Percentiles rank a stretch among this genome's conserved stretches.
Evolutionary conservation across 1,140 invertebrate genomes (phyloP).

Genomic region (Lordiphosa collinella): DNA sequence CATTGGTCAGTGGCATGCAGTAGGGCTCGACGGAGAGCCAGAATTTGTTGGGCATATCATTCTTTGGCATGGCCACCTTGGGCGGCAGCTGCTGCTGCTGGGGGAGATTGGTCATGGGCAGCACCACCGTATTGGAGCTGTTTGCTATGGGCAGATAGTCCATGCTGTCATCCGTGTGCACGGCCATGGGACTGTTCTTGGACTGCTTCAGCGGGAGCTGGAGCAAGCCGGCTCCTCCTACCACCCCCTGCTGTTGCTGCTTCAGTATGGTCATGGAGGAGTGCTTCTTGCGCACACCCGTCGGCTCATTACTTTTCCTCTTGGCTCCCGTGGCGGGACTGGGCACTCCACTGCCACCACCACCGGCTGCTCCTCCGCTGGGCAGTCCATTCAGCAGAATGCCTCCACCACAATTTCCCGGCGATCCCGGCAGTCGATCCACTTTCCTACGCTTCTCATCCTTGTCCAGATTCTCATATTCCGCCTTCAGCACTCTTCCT

Average conservation of each 20-base stretch:
- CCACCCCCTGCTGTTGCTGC: conserved; percentile 24
- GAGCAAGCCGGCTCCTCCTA: conserved; percentile 16
- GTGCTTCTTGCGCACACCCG: conserved; percentile 81
- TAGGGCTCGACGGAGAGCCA: conserved; percentile 97
- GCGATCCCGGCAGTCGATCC: conserved; percentile 61
- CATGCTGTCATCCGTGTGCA: conserved; percentile 81
- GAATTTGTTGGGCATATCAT: conserved; percentile 96
- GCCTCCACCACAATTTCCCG: conserved; percentile 6
- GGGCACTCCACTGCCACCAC: conserved; percentile 48
- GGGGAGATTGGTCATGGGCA: conserved; percentile 11
- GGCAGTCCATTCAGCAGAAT: conserved; percentile 31
- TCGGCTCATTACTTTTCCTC: conserved; percentile 81
- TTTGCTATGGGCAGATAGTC: conserved; percentile 34
- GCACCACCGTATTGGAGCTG: conserved; percentile 24
- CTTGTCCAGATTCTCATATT: conserved; percentile 86
- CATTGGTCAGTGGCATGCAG: conserved; percentile 91
- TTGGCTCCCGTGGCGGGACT: conserved; percentile 67
- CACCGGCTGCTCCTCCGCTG: conserved; percentile 15
- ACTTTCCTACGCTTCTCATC: conserved; percentile 85
- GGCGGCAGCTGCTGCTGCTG: conserved; percentile 47
- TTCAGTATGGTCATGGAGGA: conserved; percentile 82
- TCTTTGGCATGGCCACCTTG: conserved; percentile 84
- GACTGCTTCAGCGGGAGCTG: conserved; percentile 27
- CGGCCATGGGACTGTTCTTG: conserved; percentile 62
- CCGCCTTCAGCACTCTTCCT: conserved; percentile 87